A percentile compares a stretch with the other conserved stretches of the same genome.
These are phyloP conservation scores for Lepidotrigona ventralis DNA, from an alignment of 1,140 invertebrate species.

Conservation along the genomic window DNA sequence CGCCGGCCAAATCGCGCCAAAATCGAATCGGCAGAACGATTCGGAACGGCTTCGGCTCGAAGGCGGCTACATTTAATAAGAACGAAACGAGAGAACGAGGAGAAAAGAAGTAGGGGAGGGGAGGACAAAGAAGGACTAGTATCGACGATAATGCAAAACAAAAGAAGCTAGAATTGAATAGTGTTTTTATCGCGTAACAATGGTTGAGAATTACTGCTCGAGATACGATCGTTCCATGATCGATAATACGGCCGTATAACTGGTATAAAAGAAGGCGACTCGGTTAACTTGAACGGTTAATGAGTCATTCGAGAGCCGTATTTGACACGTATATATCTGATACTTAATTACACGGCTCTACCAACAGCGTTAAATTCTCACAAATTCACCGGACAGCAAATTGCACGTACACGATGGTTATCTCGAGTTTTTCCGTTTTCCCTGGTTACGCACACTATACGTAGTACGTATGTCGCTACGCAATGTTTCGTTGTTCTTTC, in stretches of 20 bases:
- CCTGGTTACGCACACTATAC: too few species aligned
- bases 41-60: not conserved
- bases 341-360: slow-evolving; percentile 15
- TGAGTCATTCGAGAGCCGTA: slow-evolving; percentile 31
- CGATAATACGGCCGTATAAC: slow-evolving; percentile 26
- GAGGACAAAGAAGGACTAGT: too few species aligned
- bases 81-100: not conserved
- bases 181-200: not conserved
- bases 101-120: too few species aligned
- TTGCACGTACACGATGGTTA: not conserved
- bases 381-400: slow-evolving; percentile 18
- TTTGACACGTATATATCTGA: slow-evolving; percentile 36
- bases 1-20: not conserved
- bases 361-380: not conserved
- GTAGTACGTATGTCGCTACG: not conserved
- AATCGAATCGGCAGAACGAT: not conserved
- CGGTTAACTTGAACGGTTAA: slow-evolving; percentile 28
- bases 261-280: slow-evolving; percentile 19
- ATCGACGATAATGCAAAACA: not conserved
- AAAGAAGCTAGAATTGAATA: slow-evolving; percentile 4
- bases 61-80: not conserved
- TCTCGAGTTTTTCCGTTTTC: slow-evolving; percentile 13
- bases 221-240: slow-evolving; percentile 59
- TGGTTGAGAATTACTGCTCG: slow-evolving; percentile 40
- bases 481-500: not conserved